Conservation (phyloP, 1,140 invertebrate genomes). For the Eciton burchellii region DNA sequence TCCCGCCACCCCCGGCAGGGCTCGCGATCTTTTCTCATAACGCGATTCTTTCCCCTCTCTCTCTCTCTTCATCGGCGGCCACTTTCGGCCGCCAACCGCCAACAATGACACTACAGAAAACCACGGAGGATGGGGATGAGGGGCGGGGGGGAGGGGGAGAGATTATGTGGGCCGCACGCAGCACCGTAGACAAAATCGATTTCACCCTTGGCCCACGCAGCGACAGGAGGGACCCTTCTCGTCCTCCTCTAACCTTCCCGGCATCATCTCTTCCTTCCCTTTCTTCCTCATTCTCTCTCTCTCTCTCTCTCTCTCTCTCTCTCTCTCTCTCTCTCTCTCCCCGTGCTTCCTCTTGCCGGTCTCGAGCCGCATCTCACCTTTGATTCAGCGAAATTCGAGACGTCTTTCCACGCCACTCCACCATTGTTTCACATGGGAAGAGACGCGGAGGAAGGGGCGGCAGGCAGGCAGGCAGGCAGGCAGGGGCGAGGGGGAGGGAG, state of each 20-base stretch:
- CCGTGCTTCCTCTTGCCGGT: slow-evolving; percentile 22
- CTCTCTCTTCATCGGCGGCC: background rate
- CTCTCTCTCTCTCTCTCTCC: too few species aligned
- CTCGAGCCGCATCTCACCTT: slow-evolving; percentile 77
- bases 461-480: too few species aligned
- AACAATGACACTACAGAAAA: slow-evolving; percentile 84
- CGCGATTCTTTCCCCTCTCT: background rate
- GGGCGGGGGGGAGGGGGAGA: too few species aligned
- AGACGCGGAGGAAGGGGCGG: slow-evolving; percentile 50
- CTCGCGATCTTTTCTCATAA: slow-evolving; percentile 49
- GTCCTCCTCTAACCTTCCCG: slow-evolving; percentile 8
- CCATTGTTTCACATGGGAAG: slow-evolving; percentile 84
- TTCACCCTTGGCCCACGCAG: slow-evolving; percentile 67
- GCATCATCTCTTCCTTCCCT: slow-evolving; percentile 37
- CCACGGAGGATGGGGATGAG: too few species aligned
- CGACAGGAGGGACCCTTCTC: slow-evolving; percentile 29
- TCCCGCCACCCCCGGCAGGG: slow-evolving; percentile 30
- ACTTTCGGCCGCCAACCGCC: slow-evolving; percentile 62
- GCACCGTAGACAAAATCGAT: slow-evolving; percentile 82
- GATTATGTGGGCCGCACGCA: slow-evolving; percentile 73
- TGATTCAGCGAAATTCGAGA: slow-evolving; percentile 86
- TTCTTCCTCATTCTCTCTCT: too few species aligned
- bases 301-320: too few species aligned
- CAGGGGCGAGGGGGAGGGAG: too few species aligned
- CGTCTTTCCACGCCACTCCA: slow-evolving; percentile 82